These are phyloP conservation scores for Matsumurasca onukii DNA, from an alignment of 1,140 invertebrate species.

Conservation along the genomic window DNA sequence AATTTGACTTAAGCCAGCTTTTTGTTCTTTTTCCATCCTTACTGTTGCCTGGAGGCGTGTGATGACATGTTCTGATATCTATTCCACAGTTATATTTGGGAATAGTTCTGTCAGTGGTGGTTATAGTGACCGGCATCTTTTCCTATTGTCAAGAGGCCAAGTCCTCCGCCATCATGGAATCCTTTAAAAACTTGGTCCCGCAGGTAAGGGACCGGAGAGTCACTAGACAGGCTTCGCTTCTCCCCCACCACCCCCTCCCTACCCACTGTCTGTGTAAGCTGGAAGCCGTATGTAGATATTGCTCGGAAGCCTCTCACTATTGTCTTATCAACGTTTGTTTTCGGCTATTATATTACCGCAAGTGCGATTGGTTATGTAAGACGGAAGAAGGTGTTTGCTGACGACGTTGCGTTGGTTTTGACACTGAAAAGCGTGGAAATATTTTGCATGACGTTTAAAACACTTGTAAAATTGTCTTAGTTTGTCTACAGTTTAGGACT, in stretches of 20 bases:
- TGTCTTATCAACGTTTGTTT: conserved; percentile 19
- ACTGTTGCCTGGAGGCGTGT: no score
- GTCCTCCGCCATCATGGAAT: conserved; percentile 71
- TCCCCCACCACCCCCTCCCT: not conserved
- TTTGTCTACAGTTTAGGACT: no score
- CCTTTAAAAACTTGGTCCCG: conserved; percentile 66
- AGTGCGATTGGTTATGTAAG: not conserved
- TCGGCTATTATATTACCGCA: conserved; percentile 21
- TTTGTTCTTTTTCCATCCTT: no score
- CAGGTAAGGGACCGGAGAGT: conserved; percentile 26
- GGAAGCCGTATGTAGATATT: conserved; percentile 22
- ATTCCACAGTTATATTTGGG: conserved; percentile 61
- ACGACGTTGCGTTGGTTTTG: not conserved
- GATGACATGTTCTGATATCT: conserved; percentile 23
- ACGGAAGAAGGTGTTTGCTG: not conserved
- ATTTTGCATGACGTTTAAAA: not conserved
- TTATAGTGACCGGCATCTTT: conserved; percentile 66
- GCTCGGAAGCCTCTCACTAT: conserved; percentile 20
- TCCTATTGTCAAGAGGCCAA: conserved; percentile 64
- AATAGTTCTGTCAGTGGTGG: conserved; percentile 67
- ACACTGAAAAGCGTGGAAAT: not conserved
- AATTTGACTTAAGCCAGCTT: no score
- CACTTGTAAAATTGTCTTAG: no score
- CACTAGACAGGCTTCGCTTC: conserved; percentile 27
- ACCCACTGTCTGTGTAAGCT: conserved; percentile 21